phyloP scores from a whole-genome alignment of 2,888 invertebrate genomes.

The Nasonia oneida region DNA sequence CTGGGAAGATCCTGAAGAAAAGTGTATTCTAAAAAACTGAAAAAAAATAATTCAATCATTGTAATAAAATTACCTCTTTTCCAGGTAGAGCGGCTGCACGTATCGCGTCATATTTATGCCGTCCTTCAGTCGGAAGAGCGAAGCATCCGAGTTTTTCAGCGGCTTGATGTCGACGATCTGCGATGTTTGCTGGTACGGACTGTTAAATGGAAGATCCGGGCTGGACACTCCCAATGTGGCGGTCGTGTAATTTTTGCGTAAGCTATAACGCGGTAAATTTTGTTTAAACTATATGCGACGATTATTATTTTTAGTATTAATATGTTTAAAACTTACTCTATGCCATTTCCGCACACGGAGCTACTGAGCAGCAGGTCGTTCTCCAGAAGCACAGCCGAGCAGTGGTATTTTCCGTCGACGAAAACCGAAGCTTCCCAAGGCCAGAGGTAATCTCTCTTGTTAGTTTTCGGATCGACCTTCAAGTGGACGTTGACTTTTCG shows the following conservation, averaged over 20 bases:
- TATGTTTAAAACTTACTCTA: slow-evolving; percentile 76
- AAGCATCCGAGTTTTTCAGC: slow-evolving; percentile 82
- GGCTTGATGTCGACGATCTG: slow-evolving; percentile 82
- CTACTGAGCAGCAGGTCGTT: slow-evolving; percentile 84
- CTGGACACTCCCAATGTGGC: slow-evolving; percentile 86
- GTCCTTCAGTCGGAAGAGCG: slow-evolving; percentile 83
- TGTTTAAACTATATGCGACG: not conserved
- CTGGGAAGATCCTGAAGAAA: slow-evolving; percentile 70
- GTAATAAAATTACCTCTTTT: slow-evolving; percentile 78
- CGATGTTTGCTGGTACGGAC: slow-evolving; percentile 87
- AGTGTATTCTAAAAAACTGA: not conserved
- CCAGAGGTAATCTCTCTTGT: slow-evolving; percentile 79
- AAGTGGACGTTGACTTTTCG: slow-evolving; percentile 61
- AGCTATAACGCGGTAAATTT: slow-evolving; percentile 75
- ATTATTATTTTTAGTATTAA: not conserved
- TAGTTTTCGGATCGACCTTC: slow-evolving; percentile 62
- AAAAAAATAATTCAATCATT: slow-evolving; percentile 61
- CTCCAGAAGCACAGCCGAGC: slow-evolving; percentile 86
- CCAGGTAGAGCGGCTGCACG: slow-evolving; percentile 84
- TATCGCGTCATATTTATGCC: slow-evolving; percentile 83
- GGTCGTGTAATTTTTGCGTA: slow-evolving; percentile 82
- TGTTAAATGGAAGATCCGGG: slow-evolving; percentile 81
- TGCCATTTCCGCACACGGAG: slow-evolving; percentile 79
- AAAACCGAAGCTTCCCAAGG: slow-evolving; percentile 89
- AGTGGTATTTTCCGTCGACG: slow-evolving; percentile 85